Conservation (phyloP, 2,888 invertebrate species). For the Spialia ferax region DNA sequence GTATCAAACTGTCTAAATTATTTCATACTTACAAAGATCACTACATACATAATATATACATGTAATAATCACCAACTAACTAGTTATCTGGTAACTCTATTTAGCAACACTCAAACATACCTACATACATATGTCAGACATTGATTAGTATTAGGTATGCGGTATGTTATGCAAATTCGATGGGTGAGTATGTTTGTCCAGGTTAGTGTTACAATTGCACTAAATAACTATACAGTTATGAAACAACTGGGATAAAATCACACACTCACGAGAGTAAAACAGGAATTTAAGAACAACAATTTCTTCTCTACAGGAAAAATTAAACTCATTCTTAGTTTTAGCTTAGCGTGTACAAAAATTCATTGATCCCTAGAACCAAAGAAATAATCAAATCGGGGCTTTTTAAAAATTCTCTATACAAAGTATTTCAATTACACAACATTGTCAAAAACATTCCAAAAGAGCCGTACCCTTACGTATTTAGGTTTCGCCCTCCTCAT, state of each 20-base stretch:
- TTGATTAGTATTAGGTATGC: slow-evolving; percentile 56
- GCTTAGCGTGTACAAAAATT: not conserved
- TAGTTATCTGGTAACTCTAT: not conserved
- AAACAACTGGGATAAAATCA: slow-evolving; percentile 10
- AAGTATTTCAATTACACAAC: slow-evolving; percentile 3
- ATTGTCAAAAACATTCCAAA: slow-evolving; percentile 8
- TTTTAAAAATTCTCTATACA: not conserved
- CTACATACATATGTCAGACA: slow-evolving; percentile 47
- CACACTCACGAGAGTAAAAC: slow-evolving; percentile 11
- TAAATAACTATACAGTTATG: slow-evolving; percentile 14
- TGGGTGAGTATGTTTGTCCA: slow-evolving; percentile 55
- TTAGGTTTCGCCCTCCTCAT: slow-evolving; percentile 46
- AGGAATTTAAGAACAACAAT: too few species aligned
- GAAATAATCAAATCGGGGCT: not conserved
- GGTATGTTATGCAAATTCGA: slow-evolving; percentile 64
- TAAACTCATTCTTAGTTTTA: not conserved
- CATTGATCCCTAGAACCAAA: not conserved
- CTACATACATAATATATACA: not conserved
- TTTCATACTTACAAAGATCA: too few species aligned
- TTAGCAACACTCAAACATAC: slow-evolving; percentile 31
- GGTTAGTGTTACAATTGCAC: slow-evolving; percentile 35
- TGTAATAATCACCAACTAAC: not conserved
- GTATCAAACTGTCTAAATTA: not conserved
- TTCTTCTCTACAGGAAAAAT: too few species aligned
- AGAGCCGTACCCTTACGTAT: slow-evolving; percentile 10